A percentile compares a stretch with the other conserved stretches of the same genome.
Conservation (phyloP, 2,797 vertebrate genomes). For the Coluber constrictor region DNA sequence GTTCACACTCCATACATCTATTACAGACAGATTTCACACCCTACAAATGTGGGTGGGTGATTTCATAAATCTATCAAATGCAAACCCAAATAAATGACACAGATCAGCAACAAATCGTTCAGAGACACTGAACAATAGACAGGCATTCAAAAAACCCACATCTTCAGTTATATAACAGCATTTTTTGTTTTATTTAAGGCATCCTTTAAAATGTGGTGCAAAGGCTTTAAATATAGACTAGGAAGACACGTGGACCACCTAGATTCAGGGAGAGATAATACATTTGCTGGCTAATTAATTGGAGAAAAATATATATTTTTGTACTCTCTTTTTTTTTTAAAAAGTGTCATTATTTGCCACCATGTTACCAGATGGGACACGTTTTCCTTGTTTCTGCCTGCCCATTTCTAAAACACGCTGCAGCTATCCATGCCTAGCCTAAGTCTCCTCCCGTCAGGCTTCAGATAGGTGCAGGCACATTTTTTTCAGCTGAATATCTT, state of each 20-base stretch:
- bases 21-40: not conserved
- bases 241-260: conserved; percentile 10
- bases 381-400: conserved; percentile 26
- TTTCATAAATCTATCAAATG: not conserved
- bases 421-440: conserved; percentile 29
- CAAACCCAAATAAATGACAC: not conserved
- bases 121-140: conserved; percentile 2
- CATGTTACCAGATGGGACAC: conserved; percentile 39
- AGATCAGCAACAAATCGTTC: not conserved
- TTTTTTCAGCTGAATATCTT: not conserved
- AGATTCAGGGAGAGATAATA: not conserved
- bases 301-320: not conserved
- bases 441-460: not conserved
- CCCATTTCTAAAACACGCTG: conserved; percentile 38
- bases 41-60: conserved; percentile 32
- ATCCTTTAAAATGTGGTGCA: conserved; percentile 10
- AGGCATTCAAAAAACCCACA: not conserved
- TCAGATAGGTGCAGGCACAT: not conserved
- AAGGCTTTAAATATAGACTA: conserved; percentile 22
- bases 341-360: conserved; percentile 5
- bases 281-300: not conserved
- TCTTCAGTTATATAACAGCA: conserved; percentile 15
- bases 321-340: not conserved
- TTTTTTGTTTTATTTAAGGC: not conserved
- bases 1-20: conserved; percentile 17